Evolutionary conservation across 1,140 invertebrate species (phyloP).

Genomic region (Bombyx mandarina): DNA sequence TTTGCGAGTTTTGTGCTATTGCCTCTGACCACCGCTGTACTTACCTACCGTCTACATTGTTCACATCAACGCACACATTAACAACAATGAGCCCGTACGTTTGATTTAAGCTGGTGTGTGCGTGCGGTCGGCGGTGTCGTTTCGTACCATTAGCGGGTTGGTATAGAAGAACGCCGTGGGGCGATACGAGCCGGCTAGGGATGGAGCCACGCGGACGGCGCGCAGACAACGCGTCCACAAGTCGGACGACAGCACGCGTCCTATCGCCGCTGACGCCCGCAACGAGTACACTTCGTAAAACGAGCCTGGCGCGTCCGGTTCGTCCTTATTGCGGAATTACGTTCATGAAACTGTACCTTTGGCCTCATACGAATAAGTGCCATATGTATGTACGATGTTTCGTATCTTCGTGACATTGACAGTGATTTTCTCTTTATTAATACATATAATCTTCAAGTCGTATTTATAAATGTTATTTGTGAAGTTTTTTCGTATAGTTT

Average conservation of each 20-base stretch:
- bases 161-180: conserved; percentile 39
- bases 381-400: too few relatives aligned
- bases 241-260: conserved; percentile 22
- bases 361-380: too few relatives aligned
- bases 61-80: background rate
- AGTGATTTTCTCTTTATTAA: too few relatives aligned
- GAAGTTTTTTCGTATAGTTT: too few relatives aligned
- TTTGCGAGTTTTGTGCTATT: conserved; percentile 1
- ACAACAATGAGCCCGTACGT: background rate
- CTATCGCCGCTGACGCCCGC: conserved; percentile 33
- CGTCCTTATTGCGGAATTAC: conserved; percentile 21
- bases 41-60: background rate
- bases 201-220: conserved; percentile 41
- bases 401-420: too few relatives aligned
- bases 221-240: conserved; percentile 25
- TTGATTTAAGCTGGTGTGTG: background rate
- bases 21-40: background rate
- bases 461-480: too few relatives aligned
- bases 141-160: conserved; percentile 52
- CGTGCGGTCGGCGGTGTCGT: too few relatives aligned
- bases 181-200: conserved; percentile 35
- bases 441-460: too few relatives aligned
- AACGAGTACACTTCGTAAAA: conserved; percentile 31
- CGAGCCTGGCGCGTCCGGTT: conserved; percentile 29
- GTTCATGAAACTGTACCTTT: background rate